Conservation (phyloP, 1,140 invertebrate genomes). For the Ganaspis sp. region DNA sequence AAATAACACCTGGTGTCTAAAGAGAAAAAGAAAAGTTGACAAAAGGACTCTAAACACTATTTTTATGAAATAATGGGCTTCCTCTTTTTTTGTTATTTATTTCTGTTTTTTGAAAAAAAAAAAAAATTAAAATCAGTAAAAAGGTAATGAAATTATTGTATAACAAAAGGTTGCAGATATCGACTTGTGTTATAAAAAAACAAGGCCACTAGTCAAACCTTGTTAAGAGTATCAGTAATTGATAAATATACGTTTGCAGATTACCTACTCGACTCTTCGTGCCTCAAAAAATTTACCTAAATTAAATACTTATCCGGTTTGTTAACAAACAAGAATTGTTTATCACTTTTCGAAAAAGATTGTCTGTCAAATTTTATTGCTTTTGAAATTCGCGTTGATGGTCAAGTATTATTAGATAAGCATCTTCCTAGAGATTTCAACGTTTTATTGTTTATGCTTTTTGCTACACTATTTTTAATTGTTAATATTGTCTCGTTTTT, state of each 20-base stretch:
- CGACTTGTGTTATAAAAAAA: constrained; percentile 31
- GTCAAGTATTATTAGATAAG: background rate
- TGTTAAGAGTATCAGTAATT: constrained; percentile 36
- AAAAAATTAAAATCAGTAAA: background rate
- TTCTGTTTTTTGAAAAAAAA: background rate
- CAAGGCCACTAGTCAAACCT: constrained; percentile 28
- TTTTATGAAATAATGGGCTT: no score
- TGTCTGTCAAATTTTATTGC: constrained; percentile 13
- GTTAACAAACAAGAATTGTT: background rate
- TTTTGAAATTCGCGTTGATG: background rate
- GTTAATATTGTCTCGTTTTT: no score
- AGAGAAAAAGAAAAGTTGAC: no score
- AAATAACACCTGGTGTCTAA: no score
- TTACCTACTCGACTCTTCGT: constrained; percentile 34
- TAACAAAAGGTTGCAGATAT: background rate
- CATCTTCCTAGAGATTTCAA: background rate
- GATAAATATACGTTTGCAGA: constrained; percentile 60
- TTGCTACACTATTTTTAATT: no score
- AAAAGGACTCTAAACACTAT: no score
- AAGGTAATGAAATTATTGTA: background rate
- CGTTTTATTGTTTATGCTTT: no score
- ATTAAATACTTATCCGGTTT: background rate
- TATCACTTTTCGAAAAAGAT: background rate
- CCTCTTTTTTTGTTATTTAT: background rate
- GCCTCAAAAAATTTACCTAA: constrained; percentile 24